These are phyloP conservation scores for Scalopus aquaticus DNA, from an alignment of 2,113 vertebrate species.

Conservation along the genomic window DNA sequence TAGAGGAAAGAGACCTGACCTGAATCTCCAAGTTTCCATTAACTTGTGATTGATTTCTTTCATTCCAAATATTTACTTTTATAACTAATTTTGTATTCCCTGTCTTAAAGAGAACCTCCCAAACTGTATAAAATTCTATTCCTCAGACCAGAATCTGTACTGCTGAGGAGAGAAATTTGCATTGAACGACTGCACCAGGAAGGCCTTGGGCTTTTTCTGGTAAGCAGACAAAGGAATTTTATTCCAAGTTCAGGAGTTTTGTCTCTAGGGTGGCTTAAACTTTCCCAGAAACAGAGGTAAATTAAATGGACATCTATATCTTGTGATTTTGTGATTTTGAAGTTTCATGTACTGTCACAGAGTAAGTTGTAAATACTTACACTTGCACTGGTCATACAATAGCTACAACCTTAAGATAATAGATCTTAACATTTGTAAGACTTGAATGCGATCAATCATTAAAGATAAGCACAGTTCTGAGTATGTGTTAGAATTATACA, in stretches of 20 bases:
- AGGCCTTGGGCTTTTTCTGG: conserved; percentile 28
- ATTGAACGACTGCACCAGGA: conserved; percentile 30
- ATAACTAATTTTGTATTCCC: background rate
- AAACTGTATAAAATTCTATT: background rate
- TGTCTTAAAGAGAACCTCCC: background rate
- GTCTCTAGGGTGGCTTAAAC: background rate
- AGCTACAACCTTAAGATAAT: background rate
- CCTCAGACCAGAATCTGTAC: background rate
- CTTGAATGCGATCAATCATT: background rate
- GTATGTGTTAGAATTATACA: background rate
- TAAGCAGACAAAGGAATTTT: conserved; percentile 26
- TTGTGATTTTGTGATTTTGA: background rate
- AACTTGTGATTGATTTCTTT: conserved; percentile 5
- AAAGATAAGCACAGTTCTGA: background rate
- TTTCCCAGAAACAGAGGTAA: conserved; percentile 8
- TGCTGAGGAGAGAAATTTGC: background rate
- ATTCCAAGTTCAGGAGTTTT: background rate
- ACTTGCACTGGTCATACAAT: background rate
- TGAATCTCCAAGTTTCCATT: background rate
- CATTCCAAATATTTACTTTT: background rate
- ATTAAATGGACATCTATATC: background rate
- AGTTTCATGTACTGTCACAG: background rate
- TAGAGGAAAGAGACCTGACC: background rate
- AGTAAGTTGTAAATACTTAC: background rate
- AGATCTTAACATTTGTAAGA: background rate